Conservation (phyloP, 1,140 invertebrate genomes). For the Sinella curviseta region DNA sequence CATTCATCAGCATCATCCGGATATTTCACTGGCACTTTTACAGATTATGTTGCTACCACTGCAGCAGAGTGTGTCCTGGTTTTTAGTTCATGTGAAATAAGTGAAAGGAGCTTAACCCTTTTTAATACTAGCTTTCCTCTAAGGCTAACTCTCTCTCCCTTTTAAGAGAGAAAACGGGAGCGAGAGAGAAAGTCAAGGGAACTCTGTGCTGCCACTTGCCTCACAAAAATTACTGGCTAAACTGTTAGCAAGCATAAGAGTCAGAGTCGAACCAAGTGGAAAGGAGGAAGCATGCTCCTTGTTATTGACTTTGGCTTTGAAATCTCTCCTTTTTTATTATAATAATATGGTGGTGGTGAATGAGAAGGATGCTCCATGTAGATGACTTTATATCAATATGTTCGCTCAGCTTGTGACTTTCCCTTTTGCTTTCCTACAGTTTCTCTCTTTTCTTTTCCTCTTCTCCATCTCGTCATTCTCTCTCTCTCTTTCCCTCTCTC, state of each 20-base stretch:
- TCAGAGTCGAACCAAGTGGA: too few species aligned
- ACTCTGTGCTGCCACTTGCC: not conserved
- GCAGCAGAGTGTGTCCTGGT: not conserved
- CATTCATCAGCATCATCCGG: not conserved
- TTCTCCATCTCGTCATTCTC: not conserved
- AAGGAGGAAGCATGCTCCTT: not conserved
- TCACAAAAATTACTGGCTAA: not conserved
- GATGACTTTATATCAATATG: not conserved
- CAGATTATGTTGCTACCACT: not conserved
- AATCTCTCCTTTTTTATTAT: too few species aligned
- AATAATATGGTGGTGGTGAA: too few species aligned
- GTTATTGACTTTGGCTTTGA: not conserved
- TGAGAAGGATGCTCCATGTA: not conserved
- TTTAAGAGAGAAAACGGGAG: not conserved
- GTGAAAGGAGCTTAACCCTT: constrained; percentile 24
- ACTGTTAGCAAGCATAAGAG: too few species aligned
- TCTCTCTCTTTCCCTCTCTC: not conserved
- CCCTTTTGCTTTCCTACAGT: not conserved
- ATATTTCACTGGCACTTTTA: not conserved
- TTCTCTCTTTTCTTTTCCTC: not conserved
- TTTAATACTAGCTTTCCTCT: not conserved
- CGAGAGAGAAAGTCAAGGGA: constrained; percentile 12
- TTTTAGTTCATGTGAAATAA: not conserved
- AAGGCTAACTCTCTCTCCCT: too few species aligned
- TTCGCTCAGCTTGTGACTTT: not conserved